These are phyloP conservation scores for Hassar affinis DNA, from an alignment of 2,113 vertebrate species.

Conservation along the genomic window DNA sequence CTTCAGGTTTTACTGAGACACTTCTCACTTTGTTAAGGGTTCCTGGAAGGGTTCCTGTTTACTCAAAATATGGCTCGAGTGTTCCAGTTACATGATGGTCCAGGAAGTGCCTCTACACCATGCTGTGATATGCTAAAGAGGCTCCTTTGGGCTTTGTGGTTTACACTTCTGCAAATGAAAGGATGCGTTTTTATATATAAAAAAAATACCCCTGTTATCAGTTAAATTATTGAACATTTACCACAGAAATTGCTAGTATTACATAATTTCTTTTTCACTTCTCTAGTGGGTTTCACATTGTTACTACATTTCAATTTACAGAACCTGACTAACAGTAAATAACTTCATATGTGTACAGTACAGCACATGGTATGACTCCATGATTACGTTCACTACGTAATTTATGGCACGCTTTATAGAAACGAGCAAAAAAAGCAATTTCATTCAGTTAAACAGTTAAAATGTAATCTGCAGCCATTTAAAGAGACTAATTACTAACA, in stretches of 20 bases:
- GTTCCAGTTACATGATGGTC: conserved; percentile 69
- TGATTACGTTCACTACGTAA: neutral
- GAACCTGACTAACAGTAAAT: neutral
- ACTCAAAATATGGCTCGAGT: conserved; percentile 70
- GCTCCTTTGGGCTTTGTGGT: conserved; percentile 49
- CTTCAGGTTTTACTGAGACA: conserved; percentile 31
- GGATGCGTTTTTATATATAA: conserved; percentile 19
- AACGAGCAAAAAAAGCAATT: neutral
- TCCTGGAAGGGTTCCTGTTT: conserved; percentile 77
- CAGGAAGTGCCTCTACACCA: conserved; percentile 74
- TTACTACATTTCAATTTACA: conserved; percentile 1
- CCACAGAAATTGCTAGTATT: conserved; percentile 43
- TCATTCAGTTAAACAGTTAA: neutral
- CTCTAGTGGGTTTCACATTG: conserved; percentile 17
- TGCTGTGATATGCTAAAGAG: conserved; percentile 65
- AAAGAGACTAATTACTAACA: neutral
- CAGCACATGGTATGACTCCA: neutral
- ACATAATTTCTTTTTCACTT: conserved; percentile 42
- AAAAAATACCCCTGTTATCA: conserved; percentile 29
- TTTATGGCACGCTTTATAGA: neutral
- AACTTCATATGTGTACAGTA: neutral
- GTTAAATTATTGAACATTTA: conserved; percentile 34
- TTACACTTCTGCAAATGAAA: conserved; percentile 72
- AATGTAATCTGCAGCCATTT: neutral
- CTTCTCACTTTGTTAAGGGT: conserved; percentile 54